A percentile compares a stretch with the other conserved stretches of the same genome.
phyloP scores from a whole-genome alignment of 2,797 vertebrate species.

The Sciurus carolinensis region DNA sequence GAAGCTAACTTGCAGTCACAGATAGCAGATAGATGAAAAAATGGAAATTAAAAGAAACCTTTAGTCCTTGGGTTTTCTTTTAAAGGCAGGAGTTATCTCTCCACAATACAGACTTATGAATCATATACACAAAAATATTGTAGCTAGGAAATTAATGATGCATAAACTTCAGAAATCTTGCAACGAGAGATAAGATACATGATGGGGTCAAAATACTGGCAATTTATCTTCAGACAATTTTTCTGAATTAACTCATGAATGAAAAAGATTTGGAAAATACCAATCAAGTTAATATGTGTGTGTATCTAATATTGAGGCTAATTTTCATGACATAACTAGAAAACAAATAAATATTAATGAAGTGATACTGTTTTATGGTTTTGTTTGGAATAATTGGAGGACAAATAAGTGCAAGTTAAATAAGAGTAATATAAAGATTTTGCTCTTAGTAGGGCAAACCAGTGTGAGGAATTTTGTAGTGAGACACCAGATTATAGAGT shows the following conservation, averaged over 20 bases:
- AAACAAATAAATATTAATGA: neutral
- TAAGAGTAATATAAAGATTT: neutral
- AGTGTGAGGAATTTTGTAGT: neutral
- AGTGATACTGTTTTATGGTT: neutral
- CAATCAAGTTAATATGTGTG: neutral
- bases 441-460: neutral
- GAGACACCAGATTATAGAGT: neutral
- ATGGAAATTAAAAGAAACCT: neutral
- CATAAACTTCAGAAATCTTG: constrained; percentile 39
- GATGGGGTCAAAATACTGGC: neutral
- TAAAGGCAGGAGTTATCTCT: neutral
- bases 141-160: constrained; percentile 48
- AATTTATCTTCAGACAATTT: constrained; percentile 32
- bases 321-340: neutral
- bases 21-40: neutral
- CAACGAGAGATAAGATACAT: neutral
- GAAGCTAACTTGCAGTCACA: neutral
- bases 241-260: constrained; percentile 35
- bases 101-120: constrained; percentile 5
- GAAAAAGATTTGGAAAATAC: neutral
- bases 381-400: neutral
- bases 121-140: neutral
- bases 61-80: constrained; percentile 34
- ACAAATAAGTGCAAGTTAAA: neutral
- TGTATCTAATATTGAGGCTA: constrained; percentile 19